These are phyloP conservation scores for Pseudococcus longispinus DNA, from an alignment of 2,888 invertebrate species.

Conservation along the genomic window DNA sequence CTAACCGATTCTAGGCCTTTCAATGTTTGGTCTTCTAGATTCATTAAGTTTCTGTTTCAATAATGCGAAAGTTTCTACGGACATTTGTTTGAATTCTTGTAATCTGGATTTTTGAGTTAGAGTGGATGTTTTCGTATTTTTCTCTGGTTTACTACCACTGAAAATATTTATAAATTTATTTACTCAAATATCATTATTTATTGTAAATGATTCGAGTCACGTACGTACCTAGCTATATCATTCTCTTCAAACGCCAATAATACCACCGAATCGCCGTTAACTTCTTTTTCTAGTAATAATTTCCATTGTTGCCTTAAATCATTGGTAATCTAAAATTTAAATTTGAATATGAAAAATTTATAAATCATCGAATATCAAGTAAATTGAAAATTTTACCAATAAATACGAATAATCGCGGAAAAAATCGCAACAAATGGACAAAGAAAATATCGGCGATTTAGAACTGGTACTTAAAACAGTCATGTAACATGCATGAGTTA, in stretches of 20 bases:
- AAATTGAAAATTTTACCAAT: slow-evolving; percentile 35
- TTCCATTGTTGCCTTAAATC: slow-evolving; percentile 81
- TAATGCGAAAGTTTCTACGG: slow-evolving; percentile 73
- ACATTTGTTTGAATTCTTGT: slow-evolving; percentile 72
- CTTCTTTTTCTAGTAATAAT: slow-evolving; percentile 79
- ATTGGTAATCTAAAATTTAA: slow-evolving; percentile 72
- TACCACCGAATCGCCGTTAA: slow-evolving; percentile 25
- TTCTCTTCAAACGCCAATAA: slow-evolving; percentile 41
- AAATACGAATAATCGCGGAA: slow-evolving; percentile 47
- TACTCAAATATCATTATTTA: not conserved
- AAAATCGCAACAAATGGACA: slow-evolving; percentile 51
- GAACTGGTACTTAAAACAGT: slow-evolving; percentile 8
- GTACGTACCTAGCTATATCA: slow-evolving; percentile 3
- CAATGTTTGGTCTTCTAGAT: slow-evolving; percentile 30
- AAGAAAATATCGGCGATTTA: slow-evolving; percentile 43
- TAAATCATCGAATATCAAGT: not conserved
- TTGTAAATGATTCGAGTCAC: not conserved
- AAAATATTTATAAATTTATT: slow-evolving; percentile 4
- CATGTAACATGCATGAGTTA: slow-evolving; percentile 29
- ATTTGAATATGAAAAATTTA: not conserved
- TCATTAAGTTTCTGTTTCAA: slow-evolving; percentile 68
- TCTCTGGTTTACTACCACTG: slow-evolving; percentile 21
- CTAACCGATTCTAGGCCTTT: not conserved
- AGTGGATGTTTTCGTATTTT: not conserved
- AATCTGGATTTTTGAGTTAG: slow-evolving; percentile 63